These are phyloP conservation scores for Malurus splendens DNA, from an alignment of 2,797 vertebrate genomes.

Conservation along the genomic window DNA sequence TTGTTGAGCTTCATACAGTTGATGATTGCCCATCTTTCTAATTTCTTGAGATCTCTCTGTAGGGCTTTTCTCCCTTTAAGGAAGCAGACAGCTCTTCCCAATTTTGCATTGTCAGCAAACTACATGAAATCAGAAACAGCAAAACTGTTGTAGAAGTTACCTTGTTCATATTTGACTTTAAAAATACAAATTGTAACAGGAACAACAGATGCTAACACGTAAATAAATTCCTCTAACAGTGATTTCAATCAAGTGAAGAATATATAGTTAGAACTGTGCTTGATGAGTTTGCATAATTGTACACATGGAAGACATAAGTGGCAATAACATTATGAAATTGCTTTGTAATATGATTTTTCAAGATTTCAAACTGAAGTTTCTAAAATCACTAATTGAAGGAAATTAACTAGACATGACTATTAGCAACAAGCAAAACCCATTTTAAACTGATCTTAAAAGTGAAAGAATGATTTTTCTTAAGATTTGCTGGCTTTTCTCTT, in stretches of 20 bases:
- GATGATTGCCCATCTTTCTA: neutral
- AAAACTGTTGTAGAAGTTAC: neutral
- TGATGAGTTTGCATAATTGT: neutral
- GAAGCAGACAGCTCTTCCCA: neutral
- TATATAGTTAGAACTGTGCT: neutral
- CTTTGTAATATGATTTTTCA: neutral
- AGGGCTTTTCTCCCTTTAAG: neutral
- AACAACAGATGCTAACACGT: neutral
- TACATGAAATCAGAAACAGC: neutral
- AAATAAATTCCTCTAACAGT: neutral
- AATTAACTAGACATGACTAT: neutral
- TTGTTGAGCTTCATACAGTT: rapidly evolving
- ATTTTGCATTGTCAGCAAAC: neutral
- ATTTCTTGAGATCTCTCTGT: neutral
- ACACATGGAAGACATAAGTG: neutral
- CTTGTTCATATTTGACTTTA: neutral
- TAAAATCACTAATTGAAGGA: neutral
- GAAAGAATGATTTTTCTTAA: neutral
- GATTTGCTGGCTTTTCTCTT: neutral
- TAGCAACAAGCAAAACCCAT: neutral
- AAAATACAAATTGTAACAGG: neutral
- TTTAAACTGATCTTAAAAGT: neutral
- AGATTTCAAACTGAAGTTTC: neutral
- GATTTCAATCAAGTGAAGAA: neutral
- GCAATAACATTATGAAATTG: constrained; percentile 1